Conservation (phyloP, 2,113 vertebrate species). For the Syngnathus scovelli region DNA sequence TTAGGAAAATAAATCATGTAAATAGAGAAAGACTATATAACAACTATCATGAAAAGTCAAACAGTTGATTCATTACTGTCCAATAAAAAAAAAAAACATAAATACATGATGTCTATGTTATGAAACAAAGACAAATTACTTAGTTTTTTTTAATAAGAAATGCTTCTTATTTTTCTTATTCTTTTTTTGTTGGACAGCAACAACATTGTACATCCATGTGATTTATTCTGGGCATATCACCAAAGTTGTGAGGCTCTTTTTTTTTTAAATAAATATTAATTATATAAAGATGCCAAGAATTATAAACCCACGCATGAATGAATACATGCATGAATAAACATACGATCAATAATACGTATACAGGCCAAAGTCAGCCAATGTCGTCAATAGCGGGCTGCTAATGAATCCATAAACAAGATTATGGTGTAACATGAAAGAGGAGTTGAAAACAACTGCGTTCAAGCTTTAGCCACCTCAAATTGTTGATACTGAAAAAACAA, state of each 20-base stretch:
- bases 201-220: not conserved
- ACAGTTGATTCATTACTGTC: not conserved
- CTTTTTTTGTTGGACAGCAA: not conserved
- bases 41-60: not conserved
- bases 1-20: not conserved
- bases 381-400: slow-evolving; percentile 4
- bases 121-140: not conserved
- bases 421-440: slow-evolving; percentile 16
- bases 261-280: not conserved
- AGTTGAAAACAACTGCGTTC: slow-evolving; percentile 5
- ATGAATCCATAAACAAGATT: slow-evolving; percentile 27
- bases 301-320: not conserved
- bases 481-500: not conserved
- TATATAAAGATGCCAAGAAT: not conserved
- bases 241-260: not conserved
- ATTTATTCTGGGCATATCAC: not conserved
- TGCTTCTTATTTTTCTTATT: no score
- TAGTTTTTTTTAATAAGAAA: not conserved
- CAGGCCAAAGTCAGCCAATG: slow-evolving; percentile 10
- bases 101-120: not conserved
- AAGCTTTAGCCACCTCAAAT: not conserved
- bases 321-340: not conserved
- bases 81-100: not conserved
- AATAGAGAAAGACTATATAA: not conserved
- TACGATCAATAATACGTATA: not conserved